Evolutionary conservation across 1,140 invertebrate species (phyloP), one percentile per base, ranked within the genome.

Genomic region (Bombus confusus): DNA sequence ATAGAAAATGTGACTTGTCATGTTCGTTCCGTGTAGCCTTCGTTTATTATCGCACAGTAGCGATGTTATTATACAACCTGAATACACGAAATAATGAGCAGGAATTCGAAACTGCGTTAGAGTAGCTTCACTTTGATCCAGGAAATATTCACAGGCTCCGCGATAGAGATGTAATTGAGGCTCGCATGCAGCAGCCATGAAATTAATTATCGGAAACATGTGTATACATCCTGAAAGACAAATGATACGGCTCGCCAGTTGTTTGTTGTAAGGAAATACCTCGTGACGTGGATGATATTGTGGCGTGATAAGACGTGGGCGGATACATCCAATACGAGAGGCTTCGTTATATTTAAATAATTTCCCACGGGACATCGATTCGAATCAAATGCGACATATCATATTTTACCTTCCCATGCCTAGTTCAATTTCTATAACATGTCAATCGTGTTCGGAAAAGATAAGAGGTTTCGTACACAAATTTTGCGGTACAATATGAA

Each of bases 271-370:
- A 62, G 12, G 25, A 37, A 39, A 18, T 57, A 28, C 10, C 18
- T 22, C 18, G 13, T n/a, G 41, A 8, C 28, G 37, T 8, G 8
- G 31, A 66, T 43, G 28, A 78, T 47, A n/a, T 31, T 25, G 18
- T 22, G 2, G 25, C 9, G n/a, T 3, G 18, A 43, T 41, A 31
- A 37, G 34, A 9, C 12, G 39, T 13, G 13, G 39, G 25, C 18
- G 59, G 18, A 34, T 31, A 43, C 3, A 6, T 18, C 8, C 47
- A 18, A n/a, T 25, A n/a, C 43, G 69, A 31, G 47, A 28, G 41
- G n/a, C 28, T 12, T 31, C 25, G 66, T 37, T 80, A 81, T 62
- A 62, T 73, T 81, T 77, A 83, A 83, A 83, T 83, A 77, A 83
- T 83, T 83, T 83, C 81, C 81, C 81, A 22, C 6, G 81, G 64